Conservation (phyloP, 2,797 vertebrate species). For the Hippoglossus hippoglossus region DNA sequence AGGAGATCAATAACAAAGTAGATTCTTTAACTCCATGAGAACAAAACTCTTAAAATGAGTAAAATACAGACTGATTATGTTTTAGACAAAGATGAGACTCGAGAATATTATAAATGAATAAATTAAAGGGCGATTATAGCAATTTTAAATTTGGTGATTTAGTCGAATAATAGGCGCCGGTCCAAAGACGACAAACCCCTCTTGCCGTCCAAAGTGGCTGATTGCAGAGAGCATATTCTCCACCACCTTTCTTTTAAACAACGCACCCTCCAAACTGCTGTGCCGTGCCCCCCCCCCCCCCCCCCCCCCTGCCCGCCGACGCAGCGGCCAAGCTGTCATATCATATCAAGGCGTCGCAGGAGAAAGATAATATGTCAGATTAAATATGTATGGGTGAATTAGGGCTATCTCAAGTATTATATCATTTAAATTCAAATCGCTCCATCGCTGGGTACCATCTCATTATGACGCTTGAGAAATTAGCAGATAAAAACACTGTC, state of each 20-base stretch:
- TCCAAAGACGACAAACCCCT: slow-evolving; percentile 6
- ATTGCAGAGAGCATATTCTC: slow-evolving; percentile 64
- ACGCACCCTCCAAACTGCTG: slow-evolving; percentile 29
- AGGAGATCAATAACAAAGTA: too few relatives aligned
- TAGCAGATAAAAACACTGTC: slow-evolving; percentile 85
- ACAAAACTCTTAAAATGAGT: too few relatives aligned
- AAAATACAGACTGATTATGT: too few relatives aligned
- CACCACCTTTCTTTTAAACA: slow-evolving; percentile 57
- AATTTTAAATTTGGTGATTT: too few relatives aligned
- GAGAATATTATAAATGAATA: too few relatives aligned
- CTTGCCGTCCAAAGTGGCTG: slow-evolving; percentile 60
- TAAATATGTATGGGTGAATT: slow-evolving; percentile 89
- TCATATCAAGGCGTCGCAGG: slow-evolving; percentile 78
- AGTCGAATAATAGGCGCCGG: too few relatives aligned
- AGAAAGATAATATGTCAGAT: slow-evolving; percentile 86
- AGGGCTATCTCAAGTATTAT: slow-evolving; percentile 86
- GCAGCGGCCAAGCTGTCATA: slow-evolving; percentile 72
- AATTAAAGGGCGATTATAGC: too few relatives aligned
- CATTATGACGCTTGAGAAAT: slow-evolving; percentile 86
- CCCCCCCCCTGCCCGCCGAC: slow-evolving; percentile 59
- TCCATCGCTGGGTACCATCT: slow-evolving; percentile 80
- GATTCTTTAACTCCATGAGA: too few relatives aligned
- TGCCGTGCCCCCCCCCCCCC: slow-evolving; percentile 52
- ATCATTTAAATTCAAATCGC: slow-evolving; percentile 88
- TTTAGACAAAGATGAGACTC: too few relatives aligned